Base-by-base conservation (phyloP, 2,113 vertebrate species). In the Thermophis baileyi region DNA sequence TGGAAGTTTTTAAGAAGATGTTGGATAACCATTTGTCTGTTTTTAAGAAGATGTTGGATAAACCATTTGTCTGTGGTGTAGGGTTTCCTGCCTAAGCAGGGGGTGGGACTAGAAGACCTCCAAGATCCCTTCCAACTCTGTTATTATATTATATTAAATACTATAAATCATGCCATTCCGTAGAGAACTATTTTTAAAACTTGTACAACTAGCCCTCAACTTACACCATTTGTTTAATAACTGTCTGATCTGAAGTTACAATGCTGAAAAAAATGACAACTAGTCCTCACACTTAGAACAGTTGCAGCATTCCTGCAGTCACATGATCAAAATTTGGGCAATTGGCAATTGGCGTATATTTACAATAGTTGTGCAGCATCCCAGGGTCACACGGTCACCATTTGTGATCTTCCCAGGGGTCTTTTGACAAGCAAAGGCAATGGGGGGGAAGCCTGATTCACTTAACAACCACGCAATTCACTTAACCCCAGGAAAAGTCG, bases 81-180 rank as follows among this genome's bases (percentile, higher is more conserved):
- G n/a, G n/a, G n/a, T n/a, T n/a, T n/a, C n/a, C n/a, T n/a, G n/a
- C n/a, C n/a, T n/a, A n/a, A n/a, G n/a, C n/a, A n/a, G n/a, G n/a
- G n/a, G n/a, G n/a, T n/a, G n/a, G n/a, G n/a, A n/a, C n/a, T n/a
- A n/a, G n/a, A n/a, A n/a, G n/a, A n/a, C n/a, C n/a, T n/a, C n/a
- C n/a, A n/a, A n/a, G n/a, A n/a, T n/a, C n/a, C n/a, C n/a, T n/a
- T n/a, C n/a, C n/a, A n/a, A n/a, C n/a, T n/a, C n/a, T n/a, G n/a
- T n/a, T n/a, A n/a, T n/a, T n/a, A n/a, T n/a, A n/a, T n/a, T n/a
- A n/a, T n/a, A n/a, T n/a, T n/a, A n/a, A n/a, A n/a, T n/a, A 95
- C 94, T 95, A 96, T 95, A 96, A 96, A 96, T 95, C 96, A 97
- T 94, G 94, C 96, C 94, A 94, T 95, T 94, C 63, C 0, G 0